Base-by-base conservation (phyloP, 2,113 vertebrate genomes). In the Catharus bicknelli region DNA sequence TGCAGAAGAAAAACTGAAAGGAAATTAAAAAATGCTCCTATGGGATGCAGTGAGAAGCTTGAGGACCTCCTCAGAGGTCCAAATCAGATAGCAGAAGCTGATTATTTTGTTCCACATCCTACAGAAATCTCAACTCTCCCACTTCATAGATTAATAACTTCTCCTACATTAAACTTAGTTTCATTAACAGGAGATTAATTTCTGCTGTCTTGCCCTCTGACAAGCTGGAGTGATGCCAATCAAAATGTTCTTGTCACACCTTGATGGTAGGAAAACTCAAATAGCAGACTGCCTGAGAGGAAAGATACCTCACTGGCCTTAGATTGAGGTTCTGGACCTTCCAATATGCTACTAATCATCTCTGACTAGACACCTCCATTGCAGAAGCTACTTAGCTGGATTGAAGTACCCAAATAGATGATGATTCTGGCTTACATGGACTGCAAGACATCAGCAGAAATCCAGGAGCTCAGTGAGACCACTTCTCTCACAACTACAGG, bases 401-500 rank as follows among this genome's bases (percentile, higher is more conserved):
- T 7, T 2, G 8, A 86, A 40, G 29, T 29, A 48, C 12, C 4
- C 26, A 40, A 8, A 3, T 12, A 54, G 9, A 8, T 58, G 36
- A n/a, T 27, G 13, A 47, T 83, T 66, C n/a, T 61, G 16, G 22
- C 4, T 53, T 30, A 76, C 19, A 23, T 11, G 21, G 14, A 53
- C 40, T 64, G 6, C 19, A 64, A 73, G 11, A 5, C 50, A 54
- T 7, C 51, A 76, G 30, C 18, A 90, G 34, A 82, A 83, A 47
- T 61, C 27, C 25, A 80, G 25, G 9, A 90, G 3, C 7, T 54
- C 38, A 58, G 45, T 38, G 34, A 73, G 5, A 83, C 5, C 3
- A 11, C 5, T 76, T 10, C 36, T 61, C 12, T 42, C 17, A 54
- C 10, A 50, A 2, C 0, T 0, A 1, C 17, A 13, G 22, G 12